phyloP scores from a whole-genome alignment of 2,113 vertebrate genomes.

The Myodes glareolus region DNA sequence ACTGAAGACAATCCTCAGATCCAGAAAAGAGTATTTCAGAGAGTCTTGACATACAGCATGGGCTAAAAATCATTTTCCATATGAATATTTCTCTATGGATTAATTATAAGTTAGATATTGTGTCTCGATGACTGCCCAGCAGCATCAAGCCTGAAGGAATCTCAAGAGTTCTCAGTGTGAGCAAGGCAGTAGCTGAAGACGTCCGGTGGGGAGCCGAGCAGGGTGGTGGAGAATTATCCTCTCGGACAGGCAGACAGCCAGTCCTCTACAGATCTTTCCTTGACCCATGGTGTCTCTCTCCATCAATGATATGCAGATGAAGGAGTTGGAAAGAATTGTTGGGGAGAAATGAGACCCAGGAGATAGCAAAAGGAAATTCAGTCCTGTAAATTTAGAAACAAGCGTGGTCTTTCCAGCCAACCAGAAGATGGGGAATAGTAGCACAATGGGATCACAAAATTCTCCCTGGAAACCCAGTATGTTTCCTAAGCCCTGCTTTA shows the following conservation, averaged over 20 bases:
- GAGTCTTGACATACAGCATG: neutral
- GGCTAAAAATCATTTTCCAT: constrained; percentile 63
- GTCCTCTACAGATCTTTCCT: constrained; percentile 73
- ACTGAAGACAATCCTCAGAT: too few species aligned
- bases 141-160: constrained; percentile 68
- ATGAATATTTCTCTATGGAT: constrained; percentile 66
- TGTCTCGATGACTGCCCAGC: neutral
- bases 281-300: constrained; percentile 69
- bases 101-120: constrained; percentile 28
- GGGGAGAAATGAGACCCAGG: constrained; percentile 78
- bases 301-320: constrained; percentile 62
- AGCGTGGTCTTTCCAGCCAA: constrained; percentile 40
- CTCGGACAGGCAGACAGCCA: constrained; percentile 74
- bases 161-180: constrained; percentile 71
- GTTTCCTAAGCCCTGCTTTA: constrained; percentile 49
- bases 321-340: constrained; percentile 62
- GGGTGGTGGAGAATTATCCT: constrained; percentile 55
- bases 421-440: constrained; percentile 54
- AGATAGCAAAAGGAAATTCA: constrained; percentile 64
- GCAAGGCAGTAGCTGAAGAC: constrained; percentile 71
- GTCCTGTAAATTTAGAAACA: constrained; percentile 48
- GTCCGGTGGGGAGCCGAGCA: constrained; percentile 70
- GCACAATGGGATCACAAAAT: constrained; percentile 22
- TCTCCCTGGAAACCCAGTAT: constrained; percentile 56
- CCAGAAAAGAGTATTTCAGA: too few species aligned